phyloP scores from a whole-genome alignment of 2,113 vertebrate species.

The Indicator maculatus region DNA sequence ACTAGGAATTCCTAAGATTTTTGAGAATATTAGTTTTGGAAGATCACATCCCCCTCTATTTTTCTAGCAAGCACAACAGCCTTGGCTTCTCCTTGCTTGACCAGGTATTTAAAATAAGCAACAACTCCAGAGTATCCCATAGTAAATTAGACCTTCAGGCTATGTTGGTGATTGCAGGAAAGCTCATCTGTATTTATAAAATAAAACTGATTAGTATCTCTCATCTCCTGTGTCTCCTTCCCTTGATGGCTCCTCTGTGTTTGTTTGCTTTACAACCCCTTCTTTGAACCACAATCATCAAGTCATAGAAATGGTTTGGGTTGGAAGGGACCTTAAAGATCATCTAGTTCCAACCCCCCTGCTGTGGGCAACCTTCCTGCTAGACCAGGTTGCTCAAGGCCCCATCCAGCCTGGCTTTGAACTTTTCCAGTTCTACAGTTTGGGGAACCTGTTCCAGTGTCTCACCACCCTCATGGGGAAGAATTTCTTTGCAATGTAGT shows the following conservation, averaged over 20 bases:
- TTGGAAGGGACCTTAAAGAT: no score
- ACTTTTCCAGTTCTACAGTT: no score
- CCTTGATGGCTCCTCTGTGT: neutral
- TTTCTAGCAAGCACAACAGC: conserved; percentile 69
- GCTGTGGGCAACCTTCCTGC: no score
- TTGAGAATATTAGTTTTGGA: conserved; percentile 74
- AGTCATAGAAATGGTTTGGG: no score
- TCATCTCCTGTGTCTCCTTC: neutral
- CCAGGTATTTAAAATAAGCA: conserved; percentile 70
- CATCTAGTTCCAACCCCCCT: no score
- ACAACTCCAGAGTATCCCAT: conserved; percentile 20
- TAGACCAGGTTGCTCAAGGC: no score
- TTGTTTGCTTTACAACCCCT: neutral
- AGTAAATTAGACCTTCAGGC: conserved; percentile 67
- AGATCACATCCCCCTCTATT: conserved; percentile 67
- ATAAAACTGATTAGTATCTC: conserved; percentile 77
- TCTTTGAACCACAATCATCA: neutral
- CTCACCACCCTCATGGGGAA: no score
- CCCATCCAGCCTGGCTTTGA: no score
- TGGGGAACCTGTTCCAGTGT: no score
- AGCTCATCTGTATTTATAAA: conserved; percentile 79
- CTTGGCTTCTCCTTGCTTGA: conserved; percentile 71
- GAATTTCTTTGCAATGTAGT: no score
- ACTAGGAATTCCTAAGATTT: conserved; percentile 60
- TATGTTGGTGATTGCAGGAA: conserved; percentile 68